Base-by-base conservation (phyloP, 2,888 invertebrate species). In the Pristionchus arcanus region DNA sequence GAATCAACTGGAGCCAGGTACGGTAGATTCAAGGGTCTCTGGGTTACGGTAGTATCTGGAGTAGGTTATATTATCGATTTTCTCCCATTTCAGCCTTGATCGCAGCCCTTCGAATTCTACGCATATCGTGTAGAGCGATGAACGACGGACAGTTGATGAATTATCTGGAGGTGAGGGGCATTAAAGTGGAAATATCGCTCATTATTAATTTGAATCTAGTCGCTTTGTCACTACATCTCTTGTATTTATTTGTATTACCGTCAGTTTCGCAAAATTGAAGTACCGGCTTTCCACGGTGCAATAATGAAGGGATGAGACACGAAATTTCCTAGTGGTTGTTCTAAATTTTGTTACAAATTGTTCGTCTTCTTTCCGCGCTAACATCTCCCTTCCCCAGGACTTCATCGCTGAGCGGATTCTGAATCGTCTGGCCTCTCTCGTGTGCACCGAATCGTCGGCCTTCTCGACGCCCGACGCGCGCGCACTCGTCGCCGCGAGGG, bases 91-190 rank as follows among this genome's bases (percentile, higher is more conserved):
- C 81, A 81, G 98, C 97, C 7, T 96, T 98, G 13, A 97, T 98
- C 68, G 97, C 98, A 0, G 97, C 97, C 90, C 95, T 98, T 91
- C 97, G 97, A 91, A 96, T 98, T 63, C 95, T 98, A 86, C 97
- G 97, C 95, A 97, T 97, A 94, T 96, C 97, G 31, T 96, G 97
- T 94, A 97, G 97, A 0, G 97, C 97, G 95, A 96, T 98, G 95
- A 97, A 97, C 11, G 98, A 98, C 95, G 96, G 97, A 25, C 97
- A 97, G 90, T 96, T 98, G 21, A 98, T 98, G 97, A 97, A 98
- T 94, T 97, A 97, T 92, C 96, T 98, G 91, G 97, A 97, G 96
- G 97, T 97, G 95, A 94, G 81, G 25, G 13, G n/a, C 25, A 42
- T 74, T 34, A 7, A 31, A 34, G 2, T 74, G 2, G n/a, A 7